phyloP scores from a whole-genome alignment of 2,888 invertebrate species.

The Plagodis pulveraria region DNA sequence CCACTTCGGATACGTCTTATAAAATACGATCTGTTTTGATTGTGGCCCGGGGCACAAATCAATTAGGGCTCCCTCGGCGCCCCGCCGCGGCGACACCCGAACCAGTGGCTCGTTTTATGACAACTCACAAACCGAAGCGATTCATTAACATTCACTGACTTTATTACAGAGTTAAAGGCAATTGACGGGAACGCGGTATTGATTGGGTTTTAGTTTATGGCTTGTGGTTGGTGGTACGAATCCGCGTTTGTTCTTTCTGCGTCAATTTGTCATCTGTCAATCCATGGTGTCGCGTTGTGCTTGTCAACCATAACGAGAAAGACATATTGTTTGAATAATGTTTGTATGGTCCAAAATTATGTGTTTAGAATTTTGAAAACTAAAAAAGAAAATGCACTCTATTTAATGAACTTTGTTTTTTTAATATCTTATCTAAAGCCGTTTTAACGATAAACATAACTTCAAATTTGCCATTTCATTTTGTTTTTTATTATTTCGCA shows the following conservation, averaged over 20 bases:
- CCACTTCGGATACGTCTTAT: conserved; percentile 73
- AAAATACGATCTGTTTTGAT: conserved; percentile 86
- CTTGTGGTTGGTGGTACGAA: neutral
- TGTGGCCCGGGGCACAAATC: conserved; percentile 86
- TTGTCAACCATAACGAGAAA: too few relatives aligned
- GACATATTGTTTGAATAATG: too few relatives aligned
- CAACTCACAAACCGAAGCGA: conserved; percentile 77
- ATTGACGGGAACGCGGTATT: conserved; percentile 64
- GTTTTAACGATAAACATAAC: too few relatives aligned
- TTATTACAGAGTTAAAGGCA: conserved; percentile 66
- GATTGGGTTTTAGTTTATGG: conserved; percentile 45
- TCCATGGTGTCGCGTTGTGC: too few relatives aligned
- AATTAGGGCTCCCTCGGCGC: conserved; percentile 77
- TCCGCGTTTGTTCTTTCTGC: neutral
- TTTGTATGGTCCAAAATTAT: too few relatives aligned
- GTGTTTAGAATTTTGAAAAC: too few relatives aligned
- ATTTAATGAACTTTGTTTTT: too few relatives aligned
- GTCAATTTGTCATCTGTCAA: too few relatives aligned
- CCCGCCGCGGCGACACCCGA: conserved; percentile 74
- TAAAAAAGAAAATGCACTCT: too few relatives aligned
- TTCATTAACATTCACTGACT: conserved; percentile 82
- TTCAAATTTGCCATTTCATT: too few relatives aligned
- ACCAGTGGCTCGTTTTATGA: conserved; percentile 85
- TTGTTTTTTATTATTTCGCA: too few relatives aligned
- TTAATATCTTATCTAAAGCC: too few relatives aligned